These are phyloP conservation scores for Sakesphorus luctuosus DNA, from an alignment of 2,113 vertebrate genomes.

Conservation along the genomic window DNA sequence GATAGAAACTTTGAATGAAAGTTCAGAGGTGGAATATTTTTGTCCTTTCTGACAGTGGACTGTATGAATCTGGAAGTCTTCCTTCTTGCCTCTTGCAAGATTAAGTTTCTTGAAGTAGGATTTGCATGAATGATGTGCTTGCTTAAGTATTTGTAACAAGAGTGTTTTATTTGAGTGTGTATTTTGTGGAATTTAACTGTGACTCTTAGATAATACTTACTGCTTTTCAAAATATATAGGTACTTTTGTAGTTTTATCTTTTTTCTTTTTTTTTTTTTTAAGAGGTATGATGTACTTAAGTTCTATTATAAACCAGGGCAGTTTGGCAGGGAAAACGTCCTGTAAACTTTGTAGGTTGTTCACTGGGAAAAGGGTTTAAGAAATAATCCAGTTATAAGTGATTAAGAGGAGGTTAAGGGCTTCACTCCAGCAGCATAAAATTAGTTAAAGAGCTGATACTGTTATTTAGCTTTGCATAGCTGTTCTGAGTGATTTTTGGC, in stretches of 20 bases:
- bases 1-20: not conserved
- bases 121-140: not conserved
- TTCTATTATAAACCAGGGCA: not conserved
- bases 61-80: not conserved
- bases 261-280: not conserved
- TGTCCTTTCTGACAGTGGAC: not conserved
- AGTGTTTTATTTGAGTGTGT: not conserved
- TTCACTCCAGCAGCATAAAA: not conserved
- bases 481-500: not conserved
- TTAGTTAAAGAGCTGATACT: not conserved
- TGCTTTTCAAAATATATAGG: not conserved
- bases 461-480: not conserved
- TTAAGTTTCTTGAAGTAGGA: not conserved
- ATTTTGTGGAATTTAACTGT: not conserved
- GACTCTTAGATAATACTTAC: not conserved
- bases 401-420: not conserved
- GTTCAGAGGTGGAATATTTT: not conserved
- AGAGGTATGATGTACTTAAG: not conserved
- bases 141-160: not conserved
- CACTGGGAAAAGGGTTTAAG: not conserved
- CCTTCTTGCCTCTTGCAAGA: not conserved
- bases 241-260: not conserved
- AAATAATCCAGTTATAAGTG: fast-evolving
- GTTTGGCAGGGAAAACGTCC: not conserved
- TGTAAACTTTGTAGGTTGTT: not conserved